Evolutionary conservation across 2,888 invertebrate genomes (phyloP), one percentile per base, ranked within the genome.

Genomic region (Mythimna impura): DNA sequence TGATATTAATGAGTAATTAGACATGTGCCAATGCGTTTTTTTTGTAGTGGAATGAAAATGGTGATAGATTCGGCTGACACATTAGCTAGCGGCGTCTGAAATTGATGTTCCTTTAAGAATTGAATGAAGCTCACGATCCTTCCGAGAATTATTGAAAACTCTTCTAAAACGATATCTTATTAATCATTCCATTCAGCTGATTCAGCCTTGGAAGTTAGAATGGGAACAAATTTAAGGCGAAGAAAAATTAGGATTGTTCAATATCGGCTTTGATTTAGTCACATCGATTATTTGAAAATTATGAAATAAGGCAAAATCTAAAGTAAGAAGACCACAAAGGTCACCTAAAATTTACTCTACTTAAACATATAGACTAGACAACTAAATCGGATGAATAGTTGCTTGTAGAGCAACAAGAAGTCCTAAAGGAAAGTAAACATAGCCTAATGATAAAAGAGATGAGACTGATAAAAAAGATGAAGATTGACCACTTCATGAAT

Each of bases 1-100:
- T 34, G 57, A 8, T 3, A 9, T 43, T 69, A 40, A 30, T 52
- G 40, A 60, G 60, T n/a, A 12, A 54, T 60, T 75, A 17, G 63
- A 54, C 30, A 22, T 58, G 34, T 63, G 9, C 54, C 22, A 50
- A 50, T 50, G 22, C 2, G 20, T 55, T 72, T 12, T n/a, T 40
- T 30, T 20, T 30, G 25, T 10, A 3, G n/a, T 25, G 3, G 0
- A 6, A 43, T 36, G 3, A 58, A 22, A 22, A 74, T 9, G 34
- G 3, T 8, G 2, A 43, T 66, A 1, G 10, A 40, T 57, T 36
- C 3, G 12, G 9, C 36, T 22, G 30, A 22, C 30, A 55, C 34
- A 47, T 20, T 14, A 17, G 14, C 14, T 47, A 22, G 8, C 12
- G n/a, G n/a, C 25, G 17, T 5, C 5, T 43, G 22, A 54, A 68